phyloP scores from a whole-genome alignment of 2,888 invertebrate genomes.

The Cantharis rufa region DNA sequence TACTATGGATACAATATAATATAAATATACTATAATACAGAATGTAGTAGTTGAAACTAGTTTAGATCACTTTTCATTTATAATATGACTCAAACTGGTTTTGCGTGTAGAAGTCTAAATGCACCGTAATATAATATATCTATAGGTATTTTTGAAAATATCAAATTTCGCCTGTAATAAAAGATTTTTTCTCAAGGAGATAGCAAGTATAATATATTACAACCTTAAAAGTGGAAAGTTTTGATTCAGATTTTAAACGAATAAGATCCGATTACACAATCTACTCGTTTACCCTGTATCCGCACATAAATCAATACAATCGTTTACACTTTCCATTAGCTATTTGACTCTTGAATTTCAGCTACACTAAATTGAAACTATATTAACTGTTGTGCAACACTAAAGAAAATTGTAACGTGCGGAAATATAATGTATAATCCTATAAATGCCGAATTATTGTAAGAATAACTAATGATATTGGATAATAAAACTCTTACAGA shows the following conservation, averaged over 20 bases:
- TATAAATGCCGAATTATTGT: not conserved
- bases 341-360: not conserved
- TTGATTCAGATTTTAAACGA: not conserved
- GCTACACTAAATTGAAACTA: not conserved
- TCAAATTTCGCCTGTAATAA: not conserved
- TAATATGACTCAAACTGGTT: not conserved
- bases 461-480: not conserved
- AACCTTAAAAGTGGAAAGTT: not conserved
- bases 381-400: not conserved
- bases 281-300: not conserved
- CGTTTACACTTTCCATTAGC: not conserved
- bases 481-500: not conserved
- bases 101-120: not conserved
- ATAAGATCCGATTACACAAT: not conserved
- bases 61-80: not conserved
- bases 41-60: no score
- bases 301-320: not conserved
- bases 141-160: not conserved
- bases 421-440: not conserved
- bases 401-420: not conserved
- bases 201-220: not conserved
- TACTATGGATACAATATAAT: no score
- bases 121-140: not conserved
- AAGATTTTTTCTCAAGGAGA: not conserved
- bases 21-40: no score